Percentiles rank a stretch among this genome's conserved stretches.
Evolutionary conservation across 2,797 vertebrate genomes (phyloP).

Genomic region (Mastacembelus armatus): DNA sequence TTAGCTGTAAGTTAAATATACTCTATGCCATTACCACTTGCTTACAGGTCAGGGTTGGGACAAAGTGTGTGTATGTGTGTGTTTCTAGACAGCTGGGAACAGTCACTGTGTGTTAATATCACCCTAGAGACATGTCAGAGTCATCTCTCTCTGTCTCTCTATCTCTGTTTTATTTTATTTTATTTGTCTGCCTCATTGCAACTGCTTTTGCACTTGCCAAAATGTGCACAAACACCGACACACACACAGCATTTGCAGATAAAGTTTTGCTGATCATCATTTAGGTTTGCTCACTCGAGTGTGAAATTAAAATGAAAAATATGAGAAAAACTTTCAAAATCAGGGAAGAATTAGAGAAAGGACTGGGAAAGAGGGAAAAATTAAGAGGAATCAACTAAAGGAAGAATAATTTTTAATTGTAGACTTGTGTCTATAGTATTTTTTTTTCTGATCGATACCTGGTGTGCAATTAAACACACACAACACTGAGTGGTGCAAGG

Average conservation of each 20-base stretch:
- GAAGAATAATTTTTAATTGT: constrained; percentile 35
- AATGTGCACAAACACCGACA: constrained; percentile 37
- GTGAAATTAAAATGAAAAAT: constrained; percentile 82
- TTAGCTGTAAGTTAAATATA: constrained; percentile 14
- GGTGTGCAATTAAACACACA: constrained; percentile 19
- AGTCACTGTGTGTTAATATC: constrained; percentile 35
- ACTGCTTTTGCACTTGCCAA: constrained; percentile 15
- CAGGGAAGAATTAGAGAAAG: constrained; percentile 9
- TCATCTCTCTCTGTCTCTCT: not conserved
- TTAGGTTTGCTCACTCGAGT: constrained; percentile 74
- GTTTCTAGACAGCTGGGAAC: constrained; percentile 35
- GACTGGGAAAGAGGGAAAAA: constrained; percentile 16
- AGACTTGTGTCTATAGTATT: constrained; percentile 37
- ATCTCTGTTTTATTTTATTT: not conserved
- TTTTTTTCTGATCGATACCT: constrained; percentile 12
- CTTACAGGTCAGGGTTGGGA: constrained; percentile 15
- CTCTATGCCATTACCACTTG: constrained; percentile 22
- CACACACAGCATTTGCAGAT: constrained; percentile 41
- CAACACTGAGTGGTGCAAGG: not conserved
- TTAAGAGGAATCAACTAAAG: constrained; percentile 11
- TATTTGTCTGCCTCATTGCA: not conserved
- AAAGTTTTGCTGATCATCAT: constrained; percentile 68
- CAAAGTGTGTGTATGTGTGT: not conserved
- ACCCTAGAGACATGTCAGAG: constrained; percentile 12
- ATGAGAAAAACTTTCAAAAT: constrained; percentile 46